phyloP scores from a whole-genome alignment of 2,888 invertebrate species.

The Argyresthia albistria region DNA sequence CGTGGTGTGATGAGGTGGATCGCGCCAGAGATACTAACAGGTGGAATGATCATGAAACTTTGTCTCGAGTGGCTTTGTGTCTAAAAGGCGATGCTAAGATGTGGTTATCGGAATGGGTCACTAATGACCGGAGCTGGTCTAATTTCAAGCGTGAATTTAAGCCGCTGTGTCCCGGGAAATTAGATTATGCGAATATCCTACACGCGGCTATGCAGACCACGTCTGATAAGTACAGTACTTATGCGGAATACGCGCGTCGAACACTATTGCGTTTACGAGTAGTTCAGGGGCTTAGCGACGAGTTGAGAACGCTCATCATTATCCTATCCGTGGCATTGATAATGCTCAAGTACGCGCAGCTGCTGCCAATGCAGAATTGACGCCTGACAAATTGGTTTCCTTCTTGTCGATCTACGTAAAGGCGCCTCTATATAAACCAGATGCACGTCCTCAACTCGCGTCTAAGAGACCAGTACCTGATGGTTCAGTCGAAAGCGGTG shows the following conservation, averaged over 20 bases:
- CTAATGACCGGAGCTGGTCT: conserved; percentile 15
- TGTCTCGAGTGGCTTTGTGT: conserved; percentile 12
- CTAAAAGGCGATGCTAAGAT: conserved; percentile 13
- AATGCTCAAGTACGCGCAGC: neutral
- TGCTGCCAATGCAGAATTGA: neutral
- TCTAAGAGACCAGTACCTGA: neutral
- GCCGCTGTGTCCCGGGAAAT: conserved; percentile 13
- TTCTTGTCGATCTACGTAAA: neutral
- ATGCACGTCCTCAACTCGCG: neutral
- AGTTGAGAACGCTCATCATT: conserved; percentile 13
- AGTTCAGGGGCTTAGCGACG: conserved; percentile 12
- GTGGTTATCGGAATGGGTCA: conserved; percentile 18
- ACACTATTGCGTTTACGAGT: conserved; percentile 16
- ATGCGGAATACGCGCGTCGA: conserved; percentile 20
- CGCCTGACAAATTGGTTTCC: neutral
- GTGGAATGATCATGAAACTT: conserved; percentile 14
- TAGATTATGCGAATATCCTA: conserved; percentile 15
- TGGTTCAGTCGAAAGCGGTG: neutral
- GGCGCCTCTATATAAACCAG: neutral
- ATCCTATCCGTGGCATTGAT: conserved; percentile 7
- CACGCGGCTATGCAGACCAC: conserved; percentile 14
- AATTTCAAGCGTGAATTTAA: conserved; percentile 18
- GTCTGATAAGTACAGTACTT: conserved; percentile 16
- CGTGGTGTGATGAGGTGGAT: conserved; percentile 9
- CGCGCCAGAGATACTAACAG: conserved; percentile 12